Evolutionary conservation across 2,888 invertebrate genomes (phyloP).

Genomic region (Cosmopolites sordidus): DNA sequence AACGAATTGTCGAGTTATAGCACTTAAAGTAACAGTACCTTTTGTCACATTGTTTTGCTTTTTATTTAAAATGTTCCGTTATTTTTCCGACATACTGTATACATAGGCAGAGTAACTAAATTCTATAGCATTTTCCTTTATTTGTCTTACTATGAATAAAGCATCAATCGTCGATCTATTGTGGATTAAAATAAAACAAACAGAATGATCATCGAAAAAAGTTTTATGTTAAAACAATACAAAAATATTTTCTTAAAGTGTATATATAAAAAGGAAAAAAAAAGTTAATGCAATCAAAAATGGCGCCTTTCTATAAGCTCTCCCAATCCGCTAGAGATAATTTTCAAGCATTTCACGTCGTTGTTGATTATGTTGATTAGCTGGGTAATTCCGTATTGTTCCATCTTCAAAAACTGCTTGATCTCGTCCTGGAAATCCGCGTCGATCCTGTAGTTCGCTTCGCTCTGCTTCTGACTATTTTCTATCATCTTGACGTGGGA

Average conservation of each 20-base stretch:
- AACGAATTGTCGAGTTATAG: no score
- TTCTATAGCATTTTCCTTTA: no score
- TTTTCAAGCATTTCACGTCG: slow-evolving; percentile 73
- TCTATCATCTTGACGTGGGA: slow-evolving; percentile 76
- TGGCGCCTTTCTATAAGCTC: slow-evolving; percentile 48
- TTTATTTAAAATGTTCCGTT: no score
- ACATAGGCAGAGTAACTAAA: no score
- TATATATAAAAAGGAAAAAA: neutral
- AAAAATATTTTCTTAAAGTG: neutral
- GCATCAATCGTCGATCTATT: no score
- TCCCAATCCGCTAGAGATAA: slow-evolving; percentile 73
- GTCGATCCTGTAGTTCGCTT: slow-evolving; percentile 76
- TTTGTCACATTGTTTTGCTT: no score
- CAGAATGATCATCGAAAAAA: no score
- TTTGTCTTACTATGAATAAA: no score
- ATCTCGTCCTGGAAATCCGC: slow-evolving; percentile 64
- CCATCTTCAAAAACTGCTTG: slow-evolving; percentile 75
- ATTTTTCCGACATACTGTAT: no score
- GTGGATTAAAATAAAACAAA: no score
- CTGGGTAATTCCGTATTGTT: slow-evolving; percentile 86
- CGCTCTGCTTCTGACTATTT: slow-evolving; percentile 56
- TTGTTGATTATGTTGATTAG: slow-evolving; percentile 77
- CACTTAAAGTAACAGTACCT: no score
- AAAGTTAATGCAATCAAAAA: slow-evolving; percentile 5
- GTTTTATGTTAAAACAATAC: neutral